phyloP scores from a whole-genome alignment of 2,113 vertebrate genomes.

The Phoenicopterus ruber region DNA sequence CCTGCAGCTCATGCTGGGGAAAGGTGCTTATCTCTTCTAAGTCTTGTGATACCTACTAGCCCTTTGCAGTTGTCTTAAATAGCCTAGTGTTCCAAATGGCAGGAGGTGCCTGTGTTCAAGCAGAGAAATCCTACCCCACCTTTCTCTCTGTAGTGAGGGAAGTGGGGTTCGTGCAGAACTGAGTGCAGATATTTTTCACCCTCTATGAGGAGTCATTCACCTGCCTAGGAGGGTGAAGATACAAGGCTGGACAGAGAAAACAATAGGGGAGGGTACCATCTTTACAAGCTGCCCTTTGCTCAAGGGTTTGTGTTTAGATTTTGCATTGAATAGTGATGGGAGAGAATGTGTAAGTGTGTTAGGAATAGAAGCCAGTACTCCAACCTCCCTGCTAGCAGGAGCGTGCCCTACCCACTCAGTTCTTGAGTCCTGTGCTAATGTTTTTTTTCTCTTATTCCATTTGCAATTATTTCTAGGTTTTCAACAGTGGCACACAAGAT shows the following conservation, averaged over 20 bases:
- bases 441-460: background rate
- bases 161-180: background rate
- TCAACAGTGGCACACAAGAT: background rate
- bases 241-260: background rate
- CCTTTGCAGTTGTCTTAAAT: background rate
- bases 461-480: background rate
- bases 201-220: background rate
- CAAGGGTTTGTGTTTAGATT: background rate
- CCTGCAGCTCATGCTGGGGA: background rate
- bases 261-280: background rate
- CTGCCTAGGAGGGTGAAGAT: background rate
- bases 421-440: background rate
- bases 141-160: background rate
- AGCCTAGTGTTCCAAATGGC: background rate
- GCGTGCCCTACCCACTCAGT: background rate
- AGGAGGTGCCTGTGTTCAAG: background rate
- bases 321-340: background rate
- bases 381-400: background rate
- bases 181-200: background rate
- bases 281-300: background rate
- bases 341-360: background rate
- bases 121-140: background rate
- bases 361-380: background rate
- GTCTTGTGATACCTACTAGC: fast-evolving
- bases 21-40: background rate